A percentile compares a stretch with the other conserved stretches of the same genome.
phyloP scores from a whole-genome alignment of 2,797 vertebrate species.

The Pterois miles region DNA sequence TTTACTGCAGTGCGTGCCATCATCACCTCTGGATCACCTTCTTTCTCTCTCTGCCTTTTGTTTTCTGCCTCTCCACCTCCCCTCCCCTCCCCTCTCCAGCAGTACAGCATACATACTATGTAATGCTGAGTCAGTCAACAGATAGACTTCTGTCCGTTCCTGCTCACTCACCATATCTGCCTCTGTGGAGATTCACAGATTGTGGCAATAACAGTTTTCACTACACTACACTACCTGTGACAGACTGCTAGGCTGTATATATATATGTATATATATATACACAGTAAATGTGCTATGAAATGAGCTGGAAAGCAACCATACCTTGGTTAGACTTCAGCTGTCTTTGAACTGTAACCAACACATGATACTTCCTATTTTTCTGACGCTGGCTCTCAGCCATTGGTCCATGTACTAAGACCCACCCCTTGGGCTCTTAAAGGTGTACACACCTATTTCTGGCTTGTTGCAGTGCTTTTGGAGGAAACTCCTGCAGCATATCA shows the following conservation, averaged over 20 bases:
- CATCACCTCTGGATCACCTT: conserved; percentile 63
- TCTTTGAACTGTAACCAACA: conserved; percentile 55
- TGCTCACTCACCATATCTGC: conserved; percentile 45
- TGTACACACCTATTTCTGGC: conserved; percentile 55
- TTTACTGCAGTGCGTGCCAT: conserved; percentile 50
- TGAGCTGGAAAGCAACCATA: conserved; percentile 52
- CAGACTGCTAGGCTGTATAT: neutral
- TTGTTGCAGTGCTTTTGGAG: neutral
- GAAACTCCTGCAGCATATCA: neutral
- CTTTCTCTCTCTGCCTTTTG: conserved; percentile 22
- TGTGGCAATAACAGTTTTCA: conserved; percentile 6
- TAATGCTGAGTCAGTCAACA: conserved; percentile 77
- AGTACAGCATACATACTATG: conserved; percentile 39
- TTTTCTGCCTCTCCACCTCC: conserved; percentile 25
- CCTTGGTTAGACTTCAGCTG: conserved; percentile 57
- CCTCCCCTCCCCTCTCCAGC: conserved; percentile 16
- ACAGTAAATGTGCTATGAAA: neutral
- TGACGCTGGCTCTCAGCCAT: conserved; percentile 56
- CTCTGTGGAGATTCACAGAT: conserved; percentile 21
- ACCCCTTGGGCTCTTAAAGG: conserved; percentile 76
- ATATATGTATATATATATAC: no score
- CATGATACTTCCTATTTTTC: conserved; percentile 80
- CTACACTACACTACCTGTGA: conserved; percentile 6
- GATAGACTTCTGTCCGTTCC: conserved; percentile 38
- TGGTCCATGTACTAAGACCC: conserved; percentile 66